These are phyloP conservation scores for Pseudorhombus dupliciocellatus DNA, from an alignment of 2,113 vertebrate genomes.

Conservation along the genomic window DNA sequence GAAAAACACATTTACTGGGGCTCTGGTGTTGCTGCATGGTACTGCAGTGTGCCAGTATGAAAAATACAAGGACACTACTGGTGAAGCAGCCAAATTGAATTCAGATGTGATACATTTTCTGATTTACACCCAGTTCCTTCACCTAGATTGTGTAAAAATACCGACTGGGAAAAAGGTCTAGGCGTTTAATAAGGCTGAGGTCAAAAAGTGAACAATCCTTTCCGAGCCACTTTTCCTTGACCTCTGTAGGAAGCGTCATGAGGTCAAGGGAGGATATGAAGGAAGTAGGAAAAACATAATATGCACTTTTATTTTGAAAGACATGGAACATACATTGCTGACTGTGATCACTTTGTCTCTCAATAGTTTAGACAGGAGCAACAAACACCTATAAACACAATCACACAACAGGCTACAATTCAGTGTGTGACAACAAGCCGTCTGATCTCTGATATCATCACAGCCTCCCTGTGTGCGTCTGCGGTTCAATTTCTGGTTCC, in stretches of 20 bases:
- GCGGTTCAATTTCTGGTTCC: neutral
- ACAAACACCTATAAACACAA: slow-evolving; percentile 26
- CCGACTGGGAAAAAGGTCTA: neutral
- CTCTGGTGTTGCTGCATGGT: too few relatives aligned
- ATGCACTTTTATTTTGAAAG: too few relatives aligned
- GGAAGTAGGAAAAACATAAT: neutral
- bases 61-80: too few relatives aligned
- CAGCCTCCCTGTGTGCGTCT: neutral
- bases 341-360: neutral
- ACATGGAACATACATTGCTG: neutral
- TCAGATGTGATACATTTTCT: neutral
- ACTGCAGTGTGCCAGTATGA: too few relatives aligned
- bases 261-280: neutral
- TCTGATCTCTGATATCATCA: slow-evolving; percentile 11
- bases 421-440: slow-evolving; percentile 7
- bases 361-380: neutral
- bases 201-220: neutral
- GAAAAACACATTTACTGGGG: too few relatives aligned
- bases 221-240: too few relatives aligned
- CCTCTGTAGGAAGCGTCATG: too few relatives aligned
- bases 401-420: slow-evolving; percentile 26
- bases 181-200: neutral
- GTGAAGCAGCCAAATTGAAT: too few relatives aligned
- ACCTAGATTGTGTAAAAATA: neutral
- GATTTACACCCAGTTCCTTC: neutral